Conservation (phyloP, 1,140 invertebrate species). For the Monomorium pharaonis region DNA sequence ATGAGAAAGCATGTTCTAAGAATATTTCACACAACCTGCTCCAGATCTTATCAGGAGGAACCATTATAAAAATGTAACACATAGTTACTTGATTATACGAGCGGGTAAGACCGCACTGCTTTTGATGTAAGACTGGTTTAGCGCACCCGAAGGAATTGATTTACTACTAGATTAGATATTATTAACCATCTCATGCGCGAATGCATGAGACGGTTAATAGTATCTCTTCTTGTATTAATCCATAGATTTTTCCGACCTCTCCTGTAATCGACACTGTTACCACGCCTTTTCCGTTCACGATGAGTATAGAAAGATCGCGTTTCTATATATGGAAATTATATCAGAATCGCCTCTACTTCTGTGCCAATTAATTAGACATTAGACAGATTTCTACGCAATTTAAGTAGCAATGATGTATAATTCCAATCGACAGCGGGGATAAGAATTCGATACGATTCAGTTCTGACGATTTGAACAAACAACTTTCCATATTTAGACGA, state of each 20-base stretch:
- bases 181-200: not conserved
- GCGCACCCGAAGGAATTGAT: not conserved
- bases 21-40: too few species aligned
- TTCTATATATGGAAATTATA: not conserved
- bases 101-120: not conserved
- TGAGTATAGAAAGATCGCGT: not conserved
- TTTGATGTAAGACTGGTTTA: not conserved
- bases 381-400: slow-evolving; percentile 25
- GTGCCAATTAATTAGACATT: slow-evolving; percentile 25
- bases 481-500: slow-evolving; percentile 32
- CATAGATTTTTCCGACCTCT: not conserved
- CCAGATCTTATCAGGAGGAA: slow-evolving; percentile 1
- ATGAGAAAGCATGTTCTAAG: not conserved
- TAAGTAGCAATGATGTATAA: not conserved
- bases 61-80: not conserved
- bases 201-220: too few species aligned
- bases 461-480: slow-evolving; percentile 4
- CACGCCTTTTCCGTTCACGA: slow-evolving; percentile 44
- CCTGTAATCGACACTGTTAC: not conserved
- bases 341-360: not conserved
- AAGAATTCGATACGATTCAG: not conserved
- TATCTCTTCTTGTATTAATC: slow-evolving; percentile 1
- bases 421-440: not conserved
- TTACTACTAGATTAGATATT: not conserved
- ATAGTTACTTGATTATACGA: not conserved